Conservation (phyloP, 2,797 vertebrate genomes). For the Brachyalestes nurse region DNA sequence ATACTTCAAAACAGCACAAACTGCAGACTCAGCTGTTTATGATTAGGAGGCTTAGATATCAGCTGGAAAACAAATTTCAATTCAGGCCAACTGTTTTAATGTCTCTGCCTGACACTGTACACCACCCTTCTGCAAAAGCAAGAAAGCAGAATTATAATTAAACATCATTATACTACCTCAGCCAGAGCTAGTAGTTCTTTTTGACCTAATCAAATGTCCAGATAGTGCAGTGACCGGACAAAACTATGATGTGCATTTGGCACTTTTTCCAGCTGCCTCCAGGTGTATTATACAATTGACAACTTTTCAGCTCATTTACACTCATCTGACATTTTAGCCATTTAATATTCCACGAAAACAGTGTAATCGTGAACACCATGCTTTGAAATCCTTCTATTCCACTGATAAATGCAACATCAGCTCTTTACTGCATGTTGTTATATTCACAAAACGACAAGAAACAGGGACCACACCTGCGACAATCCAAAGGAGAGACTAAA, state of each 20-base stretch:
- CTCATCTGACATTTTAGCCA: neutral
- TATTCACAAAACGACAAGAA: neutral
- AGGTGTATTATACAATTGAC: neutral
- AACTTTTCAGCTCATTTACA: neutral
- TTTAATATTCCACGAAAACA: neutral
- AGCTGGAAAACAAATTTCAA: neutral
- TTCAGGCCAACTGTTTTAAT: neutral
- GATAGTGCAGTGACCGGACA: constrained; percentile 3
- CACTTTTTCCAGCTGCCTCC: constrained; percentile 1
- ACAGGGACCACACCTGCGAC: neutral
- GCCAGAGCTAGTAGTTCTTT: neutral
- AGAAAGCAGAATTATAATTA: neutral
- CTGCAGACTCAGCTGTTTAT: neutral
- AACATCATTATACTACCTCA: neutral
- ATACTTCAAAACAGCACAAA: neutral
- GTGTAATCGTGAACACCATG: neutral
- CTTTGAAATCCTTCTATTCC: neutral
- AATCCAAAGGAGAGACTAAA: neutral
- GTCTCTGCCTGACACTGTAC: neutral
- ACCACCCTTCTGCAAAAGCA: neutral
- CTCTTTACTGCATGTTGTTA: neutral
- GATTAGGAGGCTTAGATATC: neutral
- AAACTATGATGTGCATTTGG: constrained; percentile 11
- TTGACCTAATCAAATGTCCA: neutral
- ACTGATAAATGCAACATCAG: neutral